These are phyloP conservation scores for Acrocephalus arundinaceus DNA, from an alignment of 2,113 vertebrate genomes.

Conservation along the genomic window DNA sequence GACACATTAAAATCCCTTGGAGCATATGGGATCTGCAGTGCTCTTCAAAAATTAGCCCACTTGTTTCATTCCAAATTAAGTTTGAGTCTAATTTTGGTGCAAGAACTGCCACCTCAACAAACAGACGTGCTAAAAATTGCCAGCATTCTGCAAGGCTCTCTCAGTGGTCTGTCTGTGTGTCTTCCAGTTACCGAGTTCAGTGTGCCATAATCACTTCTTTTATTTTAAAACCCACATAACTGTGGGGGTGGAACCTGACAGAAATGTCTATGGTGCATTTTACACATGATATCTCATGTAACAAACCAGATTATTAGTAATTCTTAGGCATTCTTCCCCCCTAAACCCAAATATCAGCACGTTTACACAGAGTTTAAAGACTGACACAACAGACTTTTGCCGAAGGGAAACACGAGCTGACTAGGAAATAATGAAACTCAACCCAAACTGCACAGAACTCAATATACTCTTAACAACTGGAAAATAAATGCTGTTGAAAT, in stretches of 20 bases:
- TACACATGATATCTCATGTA: not conserved
- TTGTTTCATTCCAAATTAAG: constrained; percentile 38
- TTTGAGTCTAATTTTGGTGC: constrained; percentile 36
- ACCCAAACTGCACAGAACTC: not conserved
- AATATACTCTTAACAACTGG: not conserved
- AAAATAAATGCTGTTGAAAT: not conserved
- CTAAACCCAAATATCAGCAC: not conserved
- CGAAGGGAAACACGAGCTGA: not conserved
- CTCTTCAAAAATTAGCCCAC: constrained; percentile 43
- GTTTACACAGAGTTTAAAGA: not conserved
- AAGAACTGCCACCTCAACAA: constrained; percentile 34
- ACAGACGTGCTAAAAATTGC: not conserved
- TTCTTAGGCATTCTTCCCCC: not conserved
- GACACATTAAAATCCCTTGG: not conserved
- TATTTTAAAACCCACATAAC: not conserved
- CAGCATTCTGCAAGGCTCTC: not conserved
- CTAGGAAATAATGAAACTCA: not conserved
- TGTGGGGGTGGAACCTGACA: not conserved
- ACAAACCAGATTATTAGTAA: not conserved
- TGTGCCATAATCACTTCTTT: not conserved
- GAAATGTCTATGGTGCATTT: not conserved
- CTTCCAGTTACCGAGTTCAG: not conserved
- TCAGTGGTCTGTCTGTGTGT: not conserved
- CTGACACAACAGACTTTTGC: not conserved
- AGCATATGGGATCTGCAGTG: constrained; percentile 10